These are phyloP conservation scores for Hirtodrosophila alboralis DNA, from an alignment of 2,888 invertebrate genomes.

Conservation along the genomic window DNA sequence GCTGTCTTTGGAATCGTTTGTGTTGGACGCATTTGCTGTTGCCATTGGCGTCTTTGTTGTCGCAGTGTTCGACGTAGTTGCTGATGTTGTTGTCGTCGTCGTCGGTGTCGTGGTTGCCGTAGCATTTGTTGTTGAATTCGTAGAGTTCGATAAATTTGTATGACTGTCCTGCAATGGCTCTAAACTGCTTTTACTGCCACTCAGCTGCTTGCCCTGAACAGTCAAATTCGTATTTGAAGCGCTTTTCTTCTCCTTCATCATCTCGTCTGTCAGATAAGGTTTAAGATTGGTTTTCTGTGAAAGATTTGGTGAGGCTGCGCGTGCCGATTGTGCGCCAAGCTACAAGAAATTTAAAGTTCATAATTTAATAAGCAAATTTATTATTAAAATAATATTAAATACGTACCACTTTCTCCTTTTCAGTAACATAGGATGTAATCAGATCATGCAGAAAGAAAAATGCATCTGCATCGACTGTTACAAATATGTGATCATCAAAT, in stretches of 20 bases:
- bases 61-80: slow-evolving; percentile 10
- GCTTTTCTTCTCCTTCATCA: slow-evolving; percentile 75
- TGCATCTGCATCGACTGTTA: slow-evolving; percentile 98
- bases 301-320: slow-evolving; percentile 84
- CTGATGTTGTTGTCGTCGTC: slow-evolving; percentile 16
- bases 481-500: slow-evolving; percentile 99
- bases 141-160: slow-evolving; percentile 52
- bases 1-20: slow-evolving; percentile 38
- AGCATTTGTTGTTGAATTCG: slow-evolving; percentile 33
- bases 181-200: slow-evolving; percentile 70
- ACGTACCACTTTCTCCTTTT: slow-evolving; percentile 93
- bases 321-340: slow-evolving; percentile 82
- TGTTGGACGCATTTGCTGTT: slow-evolving; percentile 14
- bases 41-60: slow-evolving; percentile 23
- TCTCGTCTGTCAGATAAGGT: slow-evolving; percentile 79
- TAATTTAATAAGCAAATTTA: too few relatives aligned
- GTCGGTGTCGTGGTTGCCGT: slow-evolving; percentile 22
- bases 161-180: slow-evolving; percentile 73
- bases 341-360: slow-evolving; percentile 29
- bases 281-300: slow-evolving; percentile 81
- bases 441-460: slow-evolving; percentile 99
- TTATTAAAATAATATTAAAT: not conserved
- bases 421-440: slow-evolving; percentile 97
- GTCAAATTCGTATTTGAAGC: slow-evolving; percentile 60
- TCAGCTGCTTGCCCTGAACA: slow-evolving; percentile 63